Base-by-base conservation (phyloP, 2,888 invertebrate genomes). In the Allophyes oxyacanthae region DNA sequence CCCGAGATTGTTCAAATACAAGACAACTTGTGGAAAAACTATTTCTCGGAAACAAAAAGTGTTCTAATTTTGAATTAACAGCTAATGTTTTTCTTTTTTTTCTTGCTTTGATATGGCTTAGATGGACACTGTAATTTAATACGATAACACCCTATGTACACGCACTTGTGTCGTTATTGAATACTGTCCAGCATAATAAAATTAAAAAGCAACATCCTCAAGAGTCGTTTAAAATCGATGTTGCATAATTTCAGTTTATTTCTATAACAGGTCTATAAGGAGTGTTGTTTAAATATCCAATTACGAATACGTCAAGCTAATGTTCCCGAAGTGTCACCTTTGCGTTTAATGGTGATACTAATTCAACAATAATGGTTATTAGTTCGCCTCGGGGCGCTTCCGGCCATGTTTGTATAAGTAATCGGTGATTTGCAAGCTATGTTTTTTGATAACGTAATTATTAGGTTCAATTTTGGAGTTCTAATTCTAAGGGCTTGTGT, bases 321-420 rank as follows among this genome's bases (percentile, higher is more conserved):
- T 81, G 83, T 73, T 71, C 76, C 86, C 83, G 32, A 45, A 58
- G 81, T 77, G 84, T 79, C 79, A 77, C 75, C 73, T 74, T 67
- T 61, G 68, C 44, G 52, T 65, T 74, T 75, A 78, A 83, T 79
- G 78, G 64, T 65, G 54, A 73, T 78, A 78, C 75, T 79, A 77
- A 80, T 78, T 78, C 72, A 64, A 60, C 60, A 66, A 53, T 81
- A 82, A 83, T 80, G 76, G 82, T 72, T 78, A 76, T 81, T 78
- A 68, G 72, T 20, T 20, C 20, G 20, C 20, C 28, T 68, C 52
- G 13, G 20, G 46, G 64, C 54, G 34, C 52, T 43, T 54, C 46
- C 53, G 48, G 45, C 46, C 37, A 57, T 64, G 62, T 70, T 77
- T 57, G 56, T 64, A 42, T 64, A 69, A 64, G 44, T 59, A 64